Evolutionary conservation across 2,888 invertebrate genomes (phyloP), one percentile per base, ranked within the genome.

Genomic region (Caenorhabditis imperialis): DNA sequence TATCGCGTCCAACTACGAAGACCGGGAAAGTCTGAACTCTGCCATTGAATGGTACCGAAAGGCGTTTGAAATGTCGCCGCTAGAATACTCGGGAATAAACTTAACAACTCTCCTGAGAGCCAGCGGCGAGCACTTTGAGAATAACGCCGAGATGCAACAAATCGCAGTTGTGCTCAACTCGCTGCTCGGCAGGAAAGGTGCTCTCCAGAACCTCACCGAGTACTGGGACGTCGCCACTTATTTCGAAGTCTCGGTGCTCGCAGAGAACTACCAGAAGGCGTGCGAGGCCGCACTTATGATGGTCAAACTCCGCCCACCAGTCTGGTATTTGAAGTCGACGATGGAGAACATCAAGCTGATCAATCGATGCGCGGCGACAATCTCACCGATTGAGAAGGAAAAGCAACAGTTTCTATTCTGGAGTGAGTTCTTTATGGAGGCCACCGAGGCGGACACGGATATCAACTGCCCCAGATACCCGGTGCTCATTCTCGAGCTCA

Each of bases 71-170:
- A 93, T 96, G 48, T 97, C 98, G 89, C 98, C 97, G 1, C 96
- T 98, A 89, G 98, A 98, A 90, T 99, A 98, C 90, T 97, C 98
- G 25, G 99, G 98, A 62, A 97, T 99, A 77, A 99, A 99, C 91
- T 91, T 99, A 86, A 98, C 98, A 37, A 99, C 99, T 1, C 91
- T 99, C 40, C 91, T 99, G 69, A 96, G 98, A 62, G 96, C 98
- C 84, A 94, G 94, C 81, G 98, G 99, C 54, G 94, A 95, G 89
- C 94, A 96, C 88, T 96, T 99, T 88, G 93, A 93, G 67, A 86
- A 86, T 20, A 89, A 89, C 60, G 81, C 86, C 8, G 90, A 90
- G 69, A 87, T 90, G 72, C 89, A 89, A 79, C 88, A 89, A 76
- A 90, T 90, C 85, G 93, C 93, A 51, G 94, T 96, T 92, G 94